Evolutionary conservation across 2,797 vertebrate species (phyloP), one percentile per base, ranked within the genome.

Genomic region (Microcaecilia unicolor): DNA sequence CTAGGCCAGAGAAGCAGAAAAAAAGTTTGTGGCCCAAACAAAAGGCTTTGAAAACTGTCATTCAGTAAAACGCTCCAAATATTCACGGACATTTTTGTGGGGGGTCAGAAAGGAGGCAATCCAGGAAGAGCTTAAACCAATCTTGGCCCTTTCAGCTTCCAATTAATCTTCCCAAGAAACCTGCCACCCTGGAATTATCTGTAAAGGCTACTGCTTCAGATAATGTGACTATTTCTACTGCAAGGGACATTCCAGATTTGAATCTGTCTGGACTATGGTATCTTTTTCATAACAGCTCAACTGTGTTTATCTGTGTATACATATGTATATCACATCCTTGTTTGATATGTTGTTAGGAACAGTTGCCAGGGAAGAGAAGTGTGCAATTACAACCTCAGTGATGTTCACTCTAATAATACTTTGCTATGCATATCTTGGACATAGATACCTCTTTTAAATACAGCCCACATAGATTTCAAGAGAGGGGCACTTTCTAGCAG

Each of bases 331-430:
- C 46, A 56, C 69, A 64, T 59, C 70, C 67, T 78, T 76, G 78
- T 82, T 78, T 75, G 58, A 76, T 55, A 61, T 83, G 76, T 72
- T 84, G 77, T 70, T 81, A 58, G 74, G 51, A 2, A 4, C 21
- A 2, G 82, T 83, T 74, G 72, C 69, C 55, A 85, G 48, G 76
- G 72, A 58, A 42, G n/a, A 71, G 63, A 43, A 48, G 77, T 66
- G 71, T 76, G 72, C 61, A 50, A 50, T 83, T 82, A 79, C 81
- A 80, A 61, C 24, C 57, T 33, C 61, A 55, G 61, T 69, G 77
- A 80, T 76, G 76, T 40, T 44, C 51, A 46, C 76, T 69, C 82
- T 84, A 85, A 84, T 74, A 84, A 85, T 83, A 58, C 77, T 66
- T 48, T 34, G 53, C 66, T 67, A 65, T 55, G 68, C 77, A 83